Conservation (phyloP, 2,113 vertebrate genomes). For the Ceyx melanurus region DNA sequence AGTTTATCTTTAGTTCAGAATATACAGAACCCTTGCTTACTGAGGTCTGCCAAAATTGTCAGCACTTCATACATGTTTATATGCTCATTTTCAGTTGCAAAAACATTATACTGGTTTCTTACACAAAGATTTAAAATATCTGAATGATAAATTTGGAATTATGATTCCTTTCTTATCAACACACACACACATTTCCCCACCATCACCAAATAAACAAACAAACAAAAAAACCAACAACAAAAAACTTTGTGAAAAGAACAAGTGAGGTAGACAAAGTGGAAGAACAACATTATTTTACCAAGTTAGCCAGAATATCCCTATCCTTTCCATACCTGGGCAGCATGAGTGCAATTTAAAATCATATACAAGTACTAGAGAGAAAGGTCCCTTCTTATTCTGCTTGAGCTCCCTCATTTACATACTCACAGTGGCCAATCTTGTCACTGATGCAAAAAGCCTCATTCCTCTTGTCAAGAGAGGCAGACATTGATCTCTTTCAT, state of each 20-base stretch:
- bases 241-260: background rate
- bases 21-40: background rate
- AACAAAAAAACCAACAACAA: background rate
- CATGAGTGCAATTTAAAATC: background rate
- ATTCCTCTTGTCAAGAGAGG: background rate
- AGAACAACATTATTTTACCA: background rate
- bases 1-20: background rate
- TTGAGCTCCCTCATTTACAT: conserved; percentile 18
- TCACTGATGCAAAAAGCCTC: conserved; percentile 18
- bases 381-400: background rate
- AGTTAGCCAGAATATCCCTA: background rate
- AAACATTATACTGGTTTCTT: background rate
- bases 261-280: background rate
- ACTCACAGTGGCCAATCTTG: background rate
- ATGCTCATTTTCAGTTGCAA: background rate
- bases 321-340: background rate
- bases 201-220: too few species aligned
- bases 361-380: background rate
- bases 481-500: conserved; percentile 41
- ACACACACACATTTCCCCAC: background rate
- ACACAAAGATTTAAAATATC: background rate
- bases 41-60: background rate
- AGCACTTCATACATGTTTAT: background rate
- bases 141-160: background rate
- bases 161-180: background rate